Evolutionary conservation across 2,113 vertebrate species (phyloP).

Genomic region (Rhea pennata): DNA sequence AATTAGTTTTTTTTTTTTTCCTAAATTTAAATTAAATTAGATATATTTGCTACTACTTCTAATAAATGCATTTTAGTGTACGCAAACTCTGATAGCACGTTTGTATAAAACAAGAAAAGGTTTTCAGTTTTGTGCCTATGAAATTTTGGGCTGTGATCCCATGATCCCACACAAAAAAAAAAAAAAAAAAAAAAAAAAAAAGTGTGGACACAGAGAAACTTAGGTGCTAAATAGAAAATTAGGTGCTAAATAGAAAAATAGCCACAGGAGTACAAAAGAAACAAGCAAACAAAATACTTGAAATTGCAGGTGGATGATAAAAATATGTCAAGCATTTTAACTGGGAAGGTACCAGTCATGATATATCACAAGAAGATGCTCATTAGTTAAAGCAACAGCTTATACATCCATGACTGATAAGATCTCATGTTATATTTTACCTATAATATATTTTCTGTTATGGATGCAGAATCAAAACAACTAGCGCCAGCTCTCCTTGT

Average conservation of each 20-base stretch:
- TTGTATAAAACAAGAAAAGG: not conserved
- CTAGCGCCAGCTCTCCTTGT: too few relatives aligned
- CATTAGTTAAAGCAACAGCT: not conserved
- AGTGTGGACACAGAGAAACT: not conserved
- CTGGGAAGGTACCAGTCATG: not conserved
- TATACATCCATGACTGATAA: not conserved
- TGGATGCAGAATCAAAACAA: not conserved
- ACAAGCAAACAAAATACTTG: not conserved
- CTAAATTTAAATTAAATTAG: not conserved
- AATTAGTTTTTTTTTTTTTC: not conserved
- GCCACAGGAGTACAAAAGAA: not conserved
- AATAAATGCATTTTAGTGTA: not conserved
- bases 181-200: fast-evolving
- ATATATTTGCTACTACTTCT: not conserved
- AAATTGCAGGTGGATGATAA: not conserved
- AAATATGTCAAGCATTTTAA: not conserved
- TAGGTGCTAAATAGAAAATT: not conserved
- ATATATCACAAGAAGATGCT: not conserved
- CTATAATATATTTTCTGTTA: fast-evolving
- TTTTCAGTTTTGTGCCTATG: not conserved
- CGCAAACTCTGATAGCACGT: not conserved
- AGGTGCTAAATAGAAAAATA: not conserved
- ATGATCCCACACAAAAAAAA: too few relatives aligned
- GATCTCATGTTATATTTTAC: not conserved
- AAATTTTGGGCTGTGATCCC: not conserved